phyloP scores from a whole-genome alignment of 2,113 vertebrate species.

The Bos javanicus region DNA sequence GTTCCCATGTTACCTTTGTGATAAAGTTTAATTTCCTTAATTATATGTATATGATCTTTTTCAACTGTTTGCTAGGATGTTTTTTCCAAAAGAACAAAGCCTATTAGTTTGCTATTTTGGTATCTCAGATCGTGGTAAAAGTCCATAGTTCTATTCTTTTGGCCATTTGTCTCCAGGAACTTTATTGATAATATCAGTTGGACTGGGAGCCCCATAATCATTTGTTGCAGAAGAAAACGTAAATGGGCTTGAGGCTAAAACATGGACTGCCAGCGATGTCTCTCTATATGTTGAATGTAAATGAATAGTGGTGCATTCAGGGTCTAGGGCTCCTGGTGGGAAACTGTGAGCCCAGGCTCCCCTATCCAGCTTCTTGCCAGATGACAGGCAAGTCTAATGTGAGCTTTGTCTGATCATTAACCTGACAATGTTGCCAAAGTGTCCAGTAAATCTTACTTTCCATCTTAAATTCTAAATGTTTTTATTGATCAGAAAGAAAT shows the following conservation, averaged over 20 bases:
- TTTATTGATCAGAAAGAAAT: constrained; percentile 53
- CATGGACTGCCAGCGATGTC: not conserved
- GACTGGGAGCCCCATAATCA: not conserved
- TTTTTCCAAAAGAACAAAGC: constrained; percentile 19
- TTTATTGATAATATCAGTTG: not conserved
- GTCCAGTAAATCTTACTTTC: constrained; percentile 19
- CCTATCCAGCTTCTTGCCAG: not conserved
- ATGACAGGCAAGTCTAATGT: not conserved
- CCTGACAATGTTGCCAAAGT: constrained; percentile 38
- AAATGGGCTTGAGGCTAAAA: not conserved
- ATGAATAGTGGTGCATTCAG: not conserved
- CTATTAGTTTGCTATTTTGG: not conserved
- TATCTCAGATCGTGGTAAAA: not conserved
- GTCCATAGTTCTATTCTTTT: not conserved
- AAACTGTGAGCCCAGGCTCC: not conserved
- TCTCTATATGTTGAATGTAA: not conserved
- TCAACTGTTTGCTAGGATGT: not conserved
- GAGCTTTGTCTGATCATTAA: constrained; percentile 23
- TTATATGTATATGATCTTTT: not conserved
- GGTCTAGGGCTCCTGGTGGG: not conserved
- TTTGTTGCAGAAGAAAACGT: constrained; percentile 7
- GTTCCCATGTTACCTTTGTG: not conserved
- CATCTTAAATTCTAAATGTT: constrained; percentile 49
- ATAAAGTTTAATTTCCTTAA: constrained; percentile 23
- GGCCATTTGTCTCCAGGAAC: not conserved